Conservation (phyloP, 2,113 vertebrate species). For the Sterrhoptilus dennistouni region DNA sequence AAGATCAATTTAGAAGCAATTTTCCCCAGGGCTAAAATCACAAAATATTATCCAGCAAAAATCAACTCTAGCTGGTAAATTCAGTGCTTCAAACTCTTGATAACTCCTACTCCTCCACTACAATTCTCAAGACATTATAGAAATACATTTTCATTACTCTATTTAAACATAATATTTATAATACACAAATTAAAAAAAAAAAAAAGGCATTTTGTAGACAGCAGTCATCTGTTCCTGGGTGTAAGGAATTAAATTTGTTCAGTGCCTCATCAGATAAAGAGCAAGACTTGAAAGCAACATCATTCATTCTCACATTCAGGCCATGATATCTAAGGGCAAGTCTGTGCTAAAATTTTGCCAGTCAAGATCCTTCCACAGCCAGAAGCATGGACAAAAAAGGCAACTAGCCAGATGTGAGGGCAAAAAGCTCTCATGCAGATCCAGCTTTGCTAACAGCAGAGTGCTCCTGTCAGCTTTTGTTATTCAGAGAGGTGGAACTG, state of each 20-base stretch:
- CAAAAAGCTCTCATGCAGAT: not conserved
- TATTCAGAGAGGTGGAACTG: not conserved
- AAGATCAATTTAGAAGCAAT: not conserved
- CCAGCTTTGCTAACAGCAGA: not conserved
- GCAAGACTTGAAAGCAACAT: not conserved
- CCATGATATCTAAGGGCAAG: not conserved
- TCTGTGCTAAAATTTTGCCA: not conserved
- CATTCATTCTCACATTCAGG: not conserved
- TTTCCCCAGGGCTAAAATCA: not conserved
- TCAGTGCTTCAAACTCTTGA: not conserved
- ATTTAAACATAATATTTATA: not conserved
- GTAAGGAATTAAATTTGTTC: not conserved
- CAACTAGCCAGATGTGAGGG: not conserved
- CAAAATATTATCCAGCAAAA: not conserved
- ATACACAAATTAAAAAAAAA: not conserved
- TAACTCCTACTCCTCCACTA: not conserved
- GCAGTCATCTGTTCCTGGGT: not conserved
- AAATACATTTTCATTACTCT: not conserved
- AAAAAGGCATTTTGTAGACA: not conserved
- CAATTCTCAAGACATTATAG: not conserved
- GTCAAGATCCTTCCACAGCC: not conserved
- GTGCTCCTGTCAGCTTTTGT: not conserved
- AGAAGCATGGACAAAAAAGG: conserved; percentile 7
- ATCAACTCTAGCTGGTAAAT: not conserved
- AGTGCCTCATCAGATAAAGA: not conserved